Evolutionary conservation across 2,888 invertebrate species (phyloP), one percentile per base, ranked within the genome.

Genomic region (Dasysyrphus tricinctus): DNA sequence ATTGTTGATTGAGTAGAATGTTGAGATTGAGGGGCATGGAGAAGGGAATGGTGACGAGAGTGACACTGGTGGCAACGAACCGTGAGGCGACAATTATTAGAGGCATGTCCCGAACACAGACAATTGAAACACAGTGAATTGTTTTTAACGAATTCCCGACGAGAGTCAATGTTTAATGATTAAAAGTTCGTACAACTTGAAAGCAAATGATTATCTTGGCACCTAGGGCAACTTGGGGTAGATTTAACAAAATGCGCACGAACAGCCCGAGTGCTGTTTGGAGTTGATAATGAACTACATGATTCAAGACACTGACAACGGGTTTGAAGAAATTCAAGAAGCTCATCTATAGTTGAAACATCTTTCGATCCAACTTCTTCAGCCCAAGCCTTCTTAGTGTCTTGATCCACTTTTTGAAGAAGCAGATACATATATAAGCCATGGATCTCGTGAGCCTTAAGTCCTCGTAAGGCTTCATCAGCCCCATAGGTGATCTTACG

Each of bases 1-100:
- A 44, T 7, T 44, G n/a, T 44, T 44, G 44, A 44, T 44, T 44
- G 44, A 44, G n/a, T 44, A 8, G 44, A 44, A 44, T n/a, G n/a
- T 16, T 44, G 44, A 44, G 44, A 16, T 16, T 44, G n/a, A n/a
- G 44, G n/a, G 16, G 2, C n/a, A n/a, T n/a, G 44, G 44, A 44
- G 44, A 44, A 44, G 44, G 44, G 44, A 44, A 44, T 44, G 44
- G 44, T 44, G 44, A 44, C 44, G 44, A 44, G 44, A 44, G n/a
- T 44, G 44, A 16, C 16, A 44, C 16, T 44, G 44, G 44, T 44
- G n/a, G 7, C n/a, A 44, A n/a, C 44, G 44, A 44, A 44, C n/a
- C 44, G n/a, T 44, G n/a, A 44, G 44, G 44, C 44, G 44, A n/a
- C 44, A 44, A 44, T 44, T 44, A 44, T 44, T 44, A n/a, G 44